phyloP scores from a whole-genome alignment of 2,113 vertebrate genomes.

The Hydrolagus affinis region DNA sequence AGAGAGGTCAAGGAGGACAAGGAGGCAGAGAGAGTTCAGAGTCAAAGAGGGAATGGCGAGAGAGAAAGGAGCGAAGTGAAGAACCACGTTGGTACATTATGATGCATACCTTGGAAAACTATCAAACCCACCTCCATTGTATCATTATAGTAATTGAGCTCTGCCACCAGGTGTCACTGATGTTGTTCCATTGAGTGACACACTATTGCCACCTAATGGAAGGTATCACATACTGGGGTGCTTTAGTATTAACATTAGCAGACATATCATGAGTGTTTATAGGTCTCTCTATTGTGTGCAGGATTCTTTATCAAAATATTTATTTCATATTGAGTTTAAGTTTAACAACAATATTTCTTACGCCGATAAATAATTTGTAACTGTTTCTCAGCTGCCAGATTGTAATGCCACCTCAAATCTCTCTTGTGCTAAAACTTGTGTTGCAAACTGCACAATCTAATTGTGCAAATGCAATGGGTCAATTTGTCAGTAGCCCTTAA shows the following conservation, averaged over 20 bases:
- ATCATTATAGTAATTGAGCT: neutral
- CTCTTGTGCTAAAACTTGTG: neutral
- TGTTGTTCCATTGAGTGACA: neutral
- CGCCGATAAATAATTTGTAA: neutral
- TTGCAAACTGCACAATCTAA: neutral
- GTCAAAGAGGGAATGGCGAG: no score
- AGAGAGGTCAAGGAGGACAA: no score
- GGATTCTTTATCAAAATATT: neutral
- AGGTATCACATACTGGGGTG: neutral
- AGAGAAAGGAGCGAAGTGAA: no score
- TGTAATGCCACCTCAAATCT: neutral
- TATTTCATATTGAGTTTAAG: neutral
- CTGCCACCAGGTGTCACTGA: neutral
- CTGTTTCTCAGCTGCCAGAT: neutral
- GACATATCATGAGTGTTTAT: neutral
- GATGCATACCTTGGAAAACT: no score
- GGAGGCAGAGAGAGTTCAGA: no score
- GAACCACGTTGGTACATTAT: neutral
- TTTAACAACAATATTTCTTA: no score
- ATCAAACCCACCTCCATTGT: no score
- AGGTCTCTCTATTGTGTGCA: neutral
- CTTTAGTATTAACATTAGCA: neutral
- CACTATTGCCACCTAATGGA: constrained; percentile 23
- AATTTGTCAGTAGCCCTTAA: neutral
- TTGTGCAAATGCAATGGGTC: neutral